phyloP scores from a whole-genome alignment of 2,113 vertebrate genomes.

The Rutilus rutilus region DNA sequence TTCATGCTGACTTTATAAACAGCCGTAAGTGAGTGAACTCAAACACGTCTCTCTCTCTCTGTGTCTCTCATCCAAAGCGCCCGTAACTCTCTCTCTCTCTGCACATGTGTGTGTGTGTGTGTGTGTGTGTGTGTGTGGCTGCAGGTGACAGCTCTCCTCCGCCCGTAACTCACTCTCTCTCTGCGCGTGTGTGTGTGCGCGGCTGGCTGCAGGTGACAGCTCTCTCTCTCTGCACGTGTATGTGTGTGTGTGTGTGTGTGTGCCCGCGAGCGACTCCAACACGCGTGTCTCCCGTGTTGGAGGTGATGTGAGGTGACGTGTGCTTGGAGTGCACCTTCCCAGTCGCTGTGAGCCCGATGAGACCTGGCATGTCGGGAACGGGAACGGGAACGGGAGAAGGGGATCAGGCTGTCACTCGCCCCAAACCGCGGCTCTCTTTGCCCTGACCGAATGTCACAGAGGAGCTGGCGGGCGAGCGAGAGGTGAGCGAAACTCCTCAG shows the following conservation, averaged over 20 bases:
- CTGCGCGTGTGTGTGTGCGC: too few species aligned
- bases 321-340: conserved; percentile 83
- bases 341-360: conserved; percentile 78
- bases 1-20: conserved; percentile 1
- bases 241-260: background rate
- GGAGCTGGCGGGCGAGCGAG: conserved; percentile 43
- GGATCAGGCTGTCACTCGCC: conserved; percentile 50
- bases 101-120: too few species aligned
- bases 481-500: conserved; percentile 37
- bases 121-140: background rate
- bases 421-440: conserved; percentile 50
- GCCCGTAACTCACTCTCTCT: background rate
- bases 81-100: conserved; percentile 1
- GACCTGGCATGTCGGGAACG: conserved; percentile 81
- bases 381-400: conserved; percentile 53
- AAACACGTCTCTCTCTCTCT: conserved; percentile 8
- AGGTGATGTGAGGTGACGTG: conserved; percentile 79
- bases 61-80: conserved; percentile 1
- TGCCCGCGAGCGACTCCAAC: conserved; percentile 12
- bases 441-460: conserved; percentile 56
- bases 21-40: conserved; percentile 22
- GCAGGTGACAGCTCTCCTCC: conserved; percentile 70
- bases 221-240: background rate
- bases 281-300: conserved; percentile 39
- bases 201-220: too few species aligned